Evolutionary conservation across 2,888 invertebrate genomes (phyloP), one percentile per base, ranked within the genome.

Genomic region (Linyphia triangularis): DNA sequence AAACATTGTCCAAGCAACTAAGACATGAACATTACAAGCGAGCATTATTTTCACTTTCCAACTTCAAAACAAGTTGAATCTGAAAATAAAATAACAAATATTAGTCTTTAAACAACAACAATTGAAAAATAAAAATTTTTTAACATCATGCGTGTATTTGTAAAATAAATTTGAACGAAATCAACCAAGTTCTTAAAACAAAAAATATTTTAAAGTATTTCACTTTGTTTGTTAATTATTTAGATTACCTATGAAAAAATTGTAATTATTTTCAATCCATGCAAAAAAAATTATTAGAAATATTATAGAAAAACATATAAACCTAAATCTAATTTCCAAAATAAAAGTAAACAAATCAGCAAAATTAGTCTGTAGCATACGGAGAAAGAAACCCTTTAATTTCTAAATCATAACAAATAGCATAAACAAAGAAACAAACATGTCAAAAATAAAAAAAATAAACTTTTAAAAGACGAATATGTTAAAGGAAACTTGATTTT

Each of bases 21-120:
- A 78, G 13, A 88, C 51, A 75, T 81, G 81, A 69, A 88, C 57
- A 59, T 57, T 88, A 33, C 22, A 59, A n/a, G 73, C 26, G 24
- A 75, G 57, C 85, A 85, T 84, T 30, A 83, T 61, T 83, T 33
- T 37, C 10, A 63, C 19, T 40, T 65, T 63, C 67, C 43, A 63
- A 16, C n/a, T 51, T 22, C n/a, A 30, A 73, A 57, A n/a, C 24
- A 33, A 37, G 30, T 43, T 24, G 37, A 43, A 72, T 43, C 83
- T 73, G 72, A 7, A 83, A 13, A 83, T 10, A 65, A 83, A 16
- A 22, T 16, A 30, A n/a, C 1, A 26, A 72, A 26, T 24, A 28
- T 16, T 7, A 51, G 40, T 16, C 40, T 1, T 16, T 13, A 40
- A n/a, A n/a, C n/a, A n/a, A n/a, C n/a, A n/a, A n/a, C n/a, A n/a